Base-by-base conservation (phyloP, 92 coral and sea anemone species). In the Epizoanthus ramosus region DNA sequence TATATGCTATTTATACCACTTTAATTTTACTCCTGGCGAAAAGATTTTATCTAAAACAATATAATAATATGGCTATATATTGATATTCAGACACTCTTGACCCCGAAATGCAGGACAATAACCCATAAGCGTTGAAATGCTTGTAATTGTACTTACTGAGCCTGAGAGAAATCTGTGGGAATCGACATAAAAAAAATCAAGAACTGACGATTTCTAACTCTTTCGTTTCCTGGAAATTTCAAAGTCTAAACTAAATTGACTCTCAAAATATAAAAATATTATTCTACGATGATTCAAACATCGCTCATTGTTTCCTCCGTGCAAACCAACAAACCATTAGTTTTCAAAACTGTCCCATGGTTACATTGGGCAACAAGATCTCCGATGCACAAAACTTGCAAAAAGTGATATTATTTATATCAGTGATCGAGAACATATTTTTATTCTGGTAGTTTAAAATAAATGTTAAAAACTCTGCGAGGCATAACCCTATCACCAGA, bases 401-500 rank as follows among this genome's bases (percentile, higher is more conserved):
- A 19, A 18, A 31, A 2, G 17, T 8, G 37, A 14, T 63, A 24
- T 65, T 25, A 64, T 65, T n/a, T n/a, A n/a, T n/a, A n/a, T n/a
- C n/a, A n/a, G 12, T 63, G 24, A 63, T 22, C 68, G 68, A 22
- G 68, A 63, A 65, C 39, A 13, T 25, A 33, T 67, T 67, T 33
- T 43, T 22, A 33, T 3, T 28, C 47, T 33, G 9, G 16, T 3
- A 37, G 15, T 6, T 21, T 25, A 9, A 24, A 15, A 21, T 31
- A n/a, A n/a, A n/a, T 0, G 4, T 3, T 16, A 7, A n/a, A 19
- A 58, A 47, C 12, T 10, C 35, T 41, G 22, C 45, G 18, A 61
- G 60, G 57, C 24, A 39, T 31, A 77, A 77, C 60, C 53, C 45
- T 19, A 77, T 69, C 10, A 37, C 68, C 70, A 63, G 57, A 41